Base-by-base conservation (phyloP, 2,888 invertebrate genomes). In the Linyphia triangularis region DNA sequence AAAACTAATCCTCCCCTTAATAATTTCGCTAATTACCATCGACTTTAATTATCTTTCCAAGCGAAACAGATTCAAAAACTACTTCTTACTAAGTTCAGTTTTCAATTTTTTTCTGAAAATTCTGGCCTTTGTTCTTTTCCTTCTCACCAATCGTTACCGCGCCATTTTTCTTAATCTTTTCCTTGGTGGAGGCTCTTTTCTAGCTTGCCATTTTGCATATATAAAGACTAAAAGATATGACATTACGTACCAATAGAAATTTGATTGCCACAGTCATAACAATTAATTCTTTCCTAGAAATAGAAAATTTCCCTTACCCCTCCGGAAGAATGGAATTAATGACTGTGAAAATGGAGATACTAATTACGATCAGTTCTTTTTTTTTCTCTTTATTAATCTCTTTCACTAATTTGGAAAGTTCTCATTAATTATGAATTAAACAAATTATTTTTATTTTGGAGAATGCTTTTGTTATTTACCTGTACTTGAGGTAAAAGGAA, bases 311-410 rank as follows among this genome's bases (percentile, higher is more conserved):
- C 51, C 67, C 72, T 30, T 61, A 24, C 37, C 19, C 30, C 77
- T 10, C 24, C 28, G 16, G 43, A 73, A 75, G 75, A 84, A 84
- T 65, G 51, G 75, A 84, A 84, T 84, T 84, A 84, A 84, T 84
- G 84, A 84, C 84, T 77, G 84, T 84, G 84, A 84, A 84, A 84
- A 84, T 84, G 84, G 67, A 84, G 84, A 84, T 75, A 70, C 84
- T 84, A 84, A 84, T 84, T 84, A 77, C 84, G 24, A 84, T 77
- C 67, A 40, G 75, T 75, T 84, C 75, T 26, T 40, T 30, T 9
- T 9, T 65, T 84, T 84, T 75, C 26, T 37, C 24, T 75, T 2
- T 30, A 59, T 30, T 28, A 28, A 19, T 67, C 43, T 40, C 63
- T 13, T 26, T 40, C 33, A 13, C 40, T 72, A 26, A 13, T 72